phyloP scores from a whole-genome alignment of 2,113 vertebrate genomes.

The Caranx melampygus region DNA sequence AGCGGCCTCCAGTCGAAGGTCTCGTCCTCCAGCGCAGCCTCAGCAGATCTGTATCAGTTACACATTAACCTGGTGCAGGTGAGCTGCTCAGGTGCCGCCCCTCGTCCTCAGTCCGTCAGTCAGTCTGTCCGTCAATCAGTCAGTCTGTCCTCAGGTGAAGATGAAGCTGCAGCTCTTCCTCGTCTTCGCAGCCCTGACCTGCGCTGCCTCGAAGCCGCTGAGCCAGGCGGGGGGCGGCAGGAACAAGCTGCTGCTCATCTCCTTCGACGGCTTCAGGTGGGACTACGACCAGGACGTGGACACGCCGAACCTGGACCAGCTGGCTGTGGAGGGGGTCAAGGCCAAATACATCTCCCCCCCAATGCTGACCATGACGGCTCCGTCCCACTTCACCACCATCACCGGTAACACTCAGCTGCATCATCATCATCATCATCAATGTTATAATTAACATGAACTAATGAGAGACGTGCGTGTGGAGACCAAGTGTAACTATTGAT shows the following conservation, averaged over 20 bases:
- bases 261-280: conserved; percentile 90
- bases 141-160: conserved; percentile 19
- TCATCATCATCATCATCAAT: not conserved
- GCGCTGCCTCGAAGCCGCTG: conserved; percentile 30
- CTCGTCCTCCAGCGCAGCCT: conserved; percentile 15
- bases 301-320: conserved; percentile 85
- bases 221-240: not conserved
- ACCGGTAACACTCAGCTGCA: conserved; percentile 76
- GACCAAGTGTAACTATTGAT: too few species aligned
- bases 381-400: conserved; percentile 89
- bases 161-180: conserved; percentile 66
- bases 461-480: too few species aligned
- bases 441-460: too few species aligned
- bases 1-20: conserved; percentile 36
- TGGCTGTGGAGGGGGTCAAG: conserved; percentile 84
- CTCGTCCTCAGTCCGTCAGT: not conserved
- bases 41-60: conserved; percentile 55
- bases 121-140: not conserved
- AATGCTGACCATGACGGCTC: conserved; percentile 89
- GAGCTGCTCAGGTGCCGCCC: not conserved
- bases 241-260: conserved; percentile 86
- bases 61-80: conserved; percentile 39
- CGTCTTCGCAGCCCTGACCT: not conserved
- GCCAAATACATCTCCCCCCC: conserved; percentile 88
- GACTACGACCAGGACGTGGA: conserved; percentile 89